phyloP scores from a whole-genome alignment of 2,113 vertebrate genomes.

The Orientallactaga bullata region DNA sequence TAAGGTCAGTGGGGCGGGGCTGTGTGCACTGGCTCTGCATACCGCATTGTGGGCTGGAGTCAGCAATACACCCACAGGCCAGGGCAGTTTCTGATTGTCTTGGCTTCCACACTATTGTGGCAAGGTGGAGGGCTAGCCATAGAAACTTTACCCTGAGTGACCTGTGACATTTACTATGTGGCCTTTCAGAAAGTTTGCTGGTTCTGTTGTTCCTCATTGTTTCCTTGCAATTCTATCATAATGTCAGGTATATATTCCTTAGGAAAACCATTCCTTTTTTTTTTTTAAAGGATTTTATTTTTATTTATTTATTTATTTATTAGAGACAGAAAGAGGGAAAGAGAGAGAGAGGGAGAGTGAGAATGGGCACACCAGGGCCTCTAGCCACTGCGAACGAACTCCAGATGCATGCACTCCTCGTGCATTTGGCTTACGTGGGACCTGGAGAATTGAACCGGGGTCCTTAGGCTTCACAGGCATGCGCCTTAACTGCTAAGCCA shows the following conservation, averaged over 20 bases:
- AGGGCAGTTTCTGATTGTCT: fast-evolving
- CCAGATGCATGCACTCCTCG: too few species aligned
- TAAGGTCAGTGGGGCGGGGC: background rate
- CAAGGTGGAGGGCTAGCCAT: background rate
- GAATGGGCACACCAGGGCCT: too few species aligned
- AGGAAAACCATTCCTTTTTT: background rate
- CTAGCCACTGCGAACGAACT: too few species aligned
- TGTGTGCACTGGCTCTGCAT: background rate
- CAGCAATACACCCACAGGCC: background rate
- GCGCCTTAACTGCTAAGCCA: too few species aligned
- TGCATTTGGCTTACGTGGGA: too few species aligned
- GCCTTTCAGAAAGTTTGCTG: background rate
- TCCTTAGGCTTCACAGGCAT: too few species aligned
- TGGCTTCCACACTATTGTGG: too few species aligned
- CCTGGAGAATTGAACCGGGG: too few species aligned
- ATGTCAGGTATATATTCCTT: background rate
- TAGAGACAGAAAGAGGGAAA: too few species aligned
- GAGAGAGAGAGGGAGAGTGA: too few species aligned
- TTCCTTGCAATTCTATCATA: background rate
- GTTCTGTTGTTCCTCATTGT: background rate
- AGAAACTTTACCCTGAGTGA: background rate
- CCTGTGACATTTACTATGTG: background rate
- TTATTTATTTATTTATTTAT: too few species aligned
- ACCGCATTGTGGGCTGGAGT: background rate
- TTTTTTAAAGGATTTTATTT: too few species aligned